Evolutionary conservation across 1,140 invertebrate species (phyloP).

Genomic region (Trinorchestia longiramus): DNA sequence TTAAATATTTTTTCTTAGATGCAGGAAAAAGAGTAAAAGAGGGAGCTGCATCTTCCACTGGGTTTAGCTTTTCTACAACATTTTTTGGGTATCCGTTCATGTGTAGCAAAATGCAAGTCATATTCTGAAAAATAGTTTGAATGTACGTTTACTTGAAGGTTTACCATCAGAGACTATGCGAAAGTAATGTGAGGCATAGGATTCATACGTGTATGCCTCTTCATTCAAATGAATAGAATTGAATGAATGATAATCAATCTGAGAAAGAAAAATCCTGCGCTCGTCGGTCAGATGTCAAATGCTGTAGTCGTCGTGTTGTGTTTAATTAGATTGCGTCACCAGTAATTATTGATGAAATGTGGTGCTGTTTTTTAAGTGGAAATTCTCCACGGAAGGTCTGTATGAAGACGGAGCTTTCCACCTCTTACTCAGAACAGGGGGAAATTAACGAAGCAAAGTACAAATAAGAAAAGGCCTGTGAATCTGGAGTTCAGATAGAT

Average conservation of each 20-base stretch:
- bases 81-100: too few species aligned
- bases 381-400: background rate
- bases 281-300: background rate
- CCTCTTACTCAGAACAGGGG: background rate
- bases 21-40: too few species aligned
- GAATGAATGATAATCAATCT: background rate
- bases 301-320: background rate
- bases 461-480: background rate
- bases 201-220: too few species aligned
- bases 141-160: too few species aligned
- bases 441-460: background rate
- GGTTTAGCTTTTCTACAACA: too few species aligned
- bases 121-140: too few species aligned
- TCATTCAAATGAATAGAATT: too few species aligned
- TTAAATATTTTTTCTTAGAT: too few species aligned
- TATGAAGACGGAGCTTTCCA: background rate
- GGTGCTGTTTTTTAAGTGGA: background rate
- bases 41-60: too few species aligned
- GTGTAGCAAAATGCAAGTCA: too few species aligned
- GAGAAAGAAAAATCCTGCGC: background rate
- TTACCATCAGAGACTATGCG: too few species aligned
- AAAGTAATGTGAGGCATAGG: too few species aligned
- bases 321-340: background rate
- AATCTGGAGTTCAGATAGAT: background rate
- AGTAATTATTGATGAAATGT: background rate